Evolutionary conservation across 2,888 invertebrate genomes (phyloP).

Genomic region (Nephrotoma flavescens): DNA sequence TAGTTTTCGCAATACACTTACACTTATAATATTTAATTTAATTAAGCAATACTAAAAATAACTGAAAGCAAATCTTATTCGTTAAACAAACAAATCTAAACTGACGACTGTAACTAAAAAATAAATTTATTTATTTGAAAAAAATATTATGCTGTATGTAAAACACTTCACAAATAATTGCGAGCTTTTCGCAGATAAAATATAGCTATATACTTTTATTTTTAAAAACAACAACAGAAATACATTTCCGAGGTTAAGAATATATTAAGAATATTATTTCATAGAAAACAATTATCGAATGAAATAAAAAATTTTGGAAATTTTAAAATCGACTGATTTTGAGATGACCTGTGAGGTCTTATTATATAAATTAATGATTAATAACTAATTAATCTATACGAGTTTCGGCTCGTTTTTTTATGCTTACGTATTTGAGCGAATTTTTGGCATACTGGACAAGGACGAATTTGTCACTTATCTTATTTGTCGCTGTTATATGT

Average conservation of each 20-base stretch:
- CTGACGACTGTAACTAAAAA: neutral
- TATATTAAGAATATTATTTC: neutral
- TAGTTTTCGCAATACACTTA: neutral
- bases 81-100: conserved; percentile 1
- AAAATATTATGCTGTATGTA: neutral
- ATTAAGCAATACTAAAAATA: neutral
- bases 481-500: no score
- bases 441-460: neutral
- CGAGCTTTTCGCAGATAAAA: neutral
- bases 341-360: neutral
- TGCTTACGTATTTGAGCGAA: neutral
- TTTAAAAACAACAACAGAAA: neutral
- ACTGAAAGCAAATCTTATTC: neutral
- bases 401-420: neutral
- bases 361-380: neutral
- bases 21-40: neutral
- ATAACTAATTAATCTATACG: neutral
- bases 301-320: neutral
- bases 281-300: neutral
- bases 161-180: neutral
- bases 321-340: neutral
- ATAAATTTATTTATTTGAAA: neutral
- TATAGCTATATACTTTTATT: neutral
- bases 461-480: no score
- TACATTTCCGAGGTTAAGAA: neutral